phyloP scores from a whole-genome alignment of 2,888 invertebrate species.

The Urechis unicinctus region DNA sequence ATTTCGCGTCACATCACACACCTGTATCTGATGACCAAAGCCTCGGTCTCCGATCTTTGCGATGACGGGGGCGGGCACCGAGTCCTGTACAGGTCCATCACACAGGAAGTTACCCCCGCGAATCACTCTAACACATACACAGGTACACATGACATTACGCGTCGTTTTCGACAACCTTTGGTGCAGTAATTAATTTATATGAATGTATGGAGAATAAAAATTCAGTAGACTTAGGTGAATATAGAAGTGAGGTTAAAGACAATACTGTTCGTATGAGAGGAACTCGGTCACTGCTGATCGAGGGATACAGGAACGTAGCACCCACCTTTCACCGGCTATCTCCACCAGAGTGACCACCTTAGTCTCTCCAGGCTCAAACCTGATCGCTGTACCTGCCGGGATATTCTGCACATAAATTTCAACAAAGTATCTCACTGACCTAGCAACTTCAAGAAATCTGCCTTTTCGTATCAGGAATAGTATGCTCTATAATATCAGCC shows the following conservation, averaged over 20 bases:
- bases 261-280: not conserved
- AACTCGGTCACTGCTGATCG: not conserved
- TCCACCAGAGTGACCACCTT: slow-evolving; percentile 37
- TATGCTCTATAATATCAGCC: no score
- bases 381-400: slow-evolving; percentile 39
- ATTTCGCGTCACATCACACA: no score
- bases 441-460: no score
- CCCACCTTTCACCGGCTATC: slow-evolving; percentile 40
- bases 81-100: slow-evolving; percentile 29
- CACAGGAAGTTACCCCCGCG: slow-evolving; percentile 42
- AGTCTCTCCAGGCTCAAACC: slow-evolving; percentile 44
- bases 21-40: slow-evolving; percentile 32
- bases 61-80: slow-evolving; percentile 25
- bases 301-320: not conserved
- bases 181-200: no score
- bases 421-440: no score
- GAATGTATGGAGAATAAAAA: no score
- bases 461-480: no score
- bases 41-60: slow-evolving; percentile 21
- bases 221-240: no score
- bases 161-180: no score
- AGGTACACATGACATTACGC: no score
- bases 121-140: slow-evolving; percentile 33
- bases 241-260: no score
- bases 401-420: slow-evolving; percentile 34